Evolutionary conservation across 2,888 invertebrate genomes (phyloP).

Genomic region (Caenorhabditis becei): DNA sequence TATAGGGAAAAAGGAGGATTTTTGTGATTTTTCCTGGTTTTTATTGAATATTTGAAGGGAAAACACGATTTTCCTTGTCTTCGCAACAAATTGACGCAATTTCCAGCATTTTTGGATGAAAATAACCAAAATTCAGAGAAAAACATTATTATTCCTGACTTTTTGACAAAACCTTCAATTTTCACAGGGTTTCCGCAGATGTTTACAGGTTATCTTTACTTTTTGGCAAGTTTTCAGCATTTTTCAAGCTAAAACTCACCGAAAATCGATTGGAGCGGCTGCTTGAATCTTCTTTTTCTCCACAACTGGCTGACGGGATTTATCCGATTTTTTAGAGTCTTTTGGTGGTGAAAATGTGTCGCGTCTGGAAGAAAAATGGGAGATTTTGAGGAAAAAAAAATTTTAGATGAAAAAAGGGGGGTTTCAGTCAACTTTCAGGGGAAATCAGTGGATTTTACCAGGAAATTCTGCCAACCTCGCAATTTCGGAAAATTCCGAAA

Average conservation of each 20-base stretch:
- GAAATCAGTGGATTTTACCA: background rate
- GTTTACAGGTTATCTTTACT: too few relatives aligned
- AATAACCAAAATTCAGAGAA: too few relatives aligned
- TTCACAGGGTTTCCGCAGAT: too few relatives aligned
- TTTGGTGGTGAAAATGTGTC: slow-evolving; percentile 71
- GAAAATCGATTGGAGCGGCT: slow-evolving; percentile 66
- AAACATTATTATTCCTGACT: background rate
- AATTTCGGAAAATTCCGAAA: too few relatives aligned
- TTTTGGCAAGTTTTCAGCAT: background rate
- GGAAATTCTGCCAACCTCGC: too few relatives aligned
- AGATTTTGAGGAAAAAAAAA: background rate
- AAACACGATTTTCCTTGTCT: too few relatives aligned
- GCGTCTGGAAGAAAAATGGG: slow-evolving; percentile 45
- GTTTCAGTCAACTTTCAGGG: too few relatives aligned
- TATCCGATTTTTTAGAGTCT: slow-evolving; percentile 45
- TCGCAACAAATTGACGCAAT: too few relatives aligned
- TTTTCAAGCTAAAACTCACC: slow-evolving; percentile 33
- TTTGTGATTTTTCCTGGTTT: too few relatives aligned
- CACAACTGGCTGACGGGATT: slow-evolving; percentile 20
- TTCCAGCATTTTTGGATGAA: too few relatives aligned
- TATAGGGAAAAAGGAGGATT: too few relatives aligned
- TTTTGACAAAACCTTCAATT: background rate
- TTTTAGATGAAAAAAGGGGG: background rate
- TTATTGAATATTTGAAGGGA: too few relatives aligned
- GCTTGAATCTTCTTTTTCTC: slow-evolving; percentile 61